Base-by-base conservation (phyloP, 2,113 vertebrate species). In the Stegastes partitus region DNA sequence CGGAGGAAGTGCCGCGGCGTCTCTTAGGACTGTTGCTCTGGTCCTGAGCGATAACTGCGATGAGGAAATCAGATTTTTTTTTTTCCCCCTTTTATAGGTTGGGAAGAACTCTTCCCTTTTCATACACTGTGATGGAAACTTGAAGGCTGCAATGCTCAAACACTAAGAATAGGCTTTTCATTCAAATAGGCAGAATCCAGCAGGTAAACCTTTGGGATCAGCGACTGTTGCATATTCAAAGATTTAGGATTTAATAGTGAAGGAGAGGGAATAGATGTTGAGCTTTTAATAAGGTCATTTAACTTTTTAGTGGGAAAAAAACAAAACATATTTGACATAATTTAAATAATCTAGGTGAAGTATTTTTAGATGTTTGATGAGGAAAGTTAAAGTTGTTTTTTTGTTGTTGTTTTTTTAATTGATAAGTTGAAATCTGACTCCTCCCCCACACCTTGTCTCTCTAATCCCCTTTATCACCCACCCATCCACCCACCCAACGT, bases 1-100 rank as follows among this genome's bases (percentile, higher is more conserved):
- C 19, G 22, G 14, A 68, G 50, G 58, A 61, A 66, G 54, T 54
- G 21, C 12, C 9, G 22, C 10, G 3, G 15, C 55, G 5, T 69
- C 39, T 68, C 5, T 45, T 18, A 57, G n/a, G 11, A 64, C 45
- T 21, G 2, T 58, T 11, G 3, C 19, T 50, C 15, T 21, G 26
- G 34, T 18, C 9, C 18, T 59, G 23, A 54, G 12, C 16, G 15
- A 59, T 19, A 25, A 22, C 34, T 8, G 7, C 2, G 9, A 61
- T 47, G 47, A 68, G 12, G 28, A 81, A 77, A 59, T 51, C 8
- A 0, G 59, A 16, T 49, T 26, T 11, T 55, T 23, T 72, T n/a
- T 22, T 23, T 44, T 22, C 2, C 21, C 21, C 12, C 16, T 44
- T 49, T 66, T 6, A 49, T 22, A 28, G 42, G 26, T 39, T 34